Base-by-base conservation (phyloP, 2,888 invertebrate genomes). In the Trypoxylon attenuatum region DNA sequence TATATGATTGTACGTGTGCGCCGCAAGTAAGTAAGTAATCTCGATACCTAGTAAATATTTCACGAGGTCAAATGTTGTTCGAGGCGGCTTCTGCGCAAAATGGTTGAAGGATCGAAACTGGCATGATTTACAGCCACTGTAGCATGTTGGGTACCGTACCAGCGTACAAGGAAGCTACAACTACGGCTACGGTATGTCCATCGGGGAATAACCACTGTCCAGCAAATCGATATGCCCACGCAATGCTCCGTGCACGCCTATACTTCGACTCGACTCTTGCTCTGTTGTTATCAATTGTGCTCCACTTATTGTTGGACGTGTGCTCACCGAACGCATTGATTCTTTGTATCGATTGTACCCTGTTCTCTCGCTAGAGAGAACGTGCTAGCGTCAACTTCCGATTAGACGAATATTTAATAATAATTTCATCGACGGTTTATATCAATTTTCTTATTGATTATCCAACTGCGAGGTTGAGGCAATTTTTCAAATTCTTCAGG, bases 201-300 rank as follows among this genome's bases (percentile, higher is more conserved):
- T 18, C 10, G 16, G 70, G 72, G 73, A 64, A 78, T 77, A 80
- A 73, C 78, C 82, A 77, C 71, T 82, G 82, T 77, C 83, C 78
- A 55, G 65, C 69, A 59, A 82, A 82, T 82, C 82, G 83, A 82
- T 82, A 61, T 51, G 42, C 49, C 63, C 38, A n/a, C n/a, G n/a
- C n/a, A n/a, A n/a, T n/a, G n/a, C n/a, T n/a, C n/a, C 39, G 56
- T 70, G 66, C 63, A 69, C 60, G 71, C 69, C 42, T 50, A 52
- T 27, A 39, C 50, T 58, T 41, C 51, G 73, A 66, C 61, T 69
- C 61, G 21, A 15, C 45, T 49, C 41, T 49, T 47, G 51, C 45
- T 47, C 60, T 47, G 47, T 58, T 52, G 54, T 63, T 67, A 65
- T 59, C 54, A 65, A 59, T 60, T 59, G 59, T 55, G 53, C 41